phyloP scores from a whole-genome alignment of 2,797 vertebrate genomes.

The Anableps anableps region DNA sequence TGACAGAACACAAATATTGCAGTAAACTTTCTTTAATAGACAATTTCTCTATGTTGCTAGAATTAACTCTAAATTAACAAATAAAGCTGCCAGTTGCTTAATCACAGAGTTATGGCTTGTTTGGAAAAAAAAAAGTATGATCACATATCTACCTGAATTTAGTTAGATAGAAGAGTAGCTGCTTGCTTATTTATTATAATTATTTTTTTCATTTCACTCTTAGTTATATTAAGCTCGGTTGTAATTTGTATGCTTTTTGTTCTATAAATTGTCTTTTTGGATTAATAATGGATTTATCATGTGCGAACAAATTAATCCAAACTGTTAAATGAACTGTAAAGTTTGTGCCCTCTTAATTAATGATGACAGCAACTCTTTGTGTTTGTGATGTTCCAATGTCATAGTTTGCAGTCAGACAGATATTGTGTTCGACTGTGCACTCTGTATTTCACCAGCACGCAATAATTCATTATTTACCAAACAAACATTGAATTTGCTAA shows the following conservation, averaged over 20 bases:
- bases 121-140: background rate
- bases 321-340: no score
- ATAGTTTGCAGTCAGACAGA: background rate
- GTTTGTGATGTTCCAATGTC: background rate
- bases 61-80: background rate
- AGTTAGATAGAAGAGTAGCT: background rate
- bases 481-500: no score
- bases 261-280: background rate
- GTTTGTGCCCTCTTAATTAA: no score
- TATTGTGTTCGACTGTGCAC: background rate
- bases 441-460: background rate
- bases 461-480: no score
- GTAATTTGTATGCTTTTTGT: background rate
- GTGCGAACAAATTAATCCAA: no score
- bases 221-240: background rate
- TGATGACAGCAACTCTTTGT: background rate
- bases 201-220: background rate
- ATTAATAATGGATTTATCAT: background rate
- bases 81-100: background rate
- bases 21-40: background rate
- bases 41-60: background rate
- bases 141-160: background rate
- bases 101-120: background rate
- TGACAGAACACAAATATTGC: background rate
- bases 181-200: background rate